phyloP scores from a whole-genome alignment of 2,797 vertebrate genomes.

The Hyperoplus immaculatus region DNA sequence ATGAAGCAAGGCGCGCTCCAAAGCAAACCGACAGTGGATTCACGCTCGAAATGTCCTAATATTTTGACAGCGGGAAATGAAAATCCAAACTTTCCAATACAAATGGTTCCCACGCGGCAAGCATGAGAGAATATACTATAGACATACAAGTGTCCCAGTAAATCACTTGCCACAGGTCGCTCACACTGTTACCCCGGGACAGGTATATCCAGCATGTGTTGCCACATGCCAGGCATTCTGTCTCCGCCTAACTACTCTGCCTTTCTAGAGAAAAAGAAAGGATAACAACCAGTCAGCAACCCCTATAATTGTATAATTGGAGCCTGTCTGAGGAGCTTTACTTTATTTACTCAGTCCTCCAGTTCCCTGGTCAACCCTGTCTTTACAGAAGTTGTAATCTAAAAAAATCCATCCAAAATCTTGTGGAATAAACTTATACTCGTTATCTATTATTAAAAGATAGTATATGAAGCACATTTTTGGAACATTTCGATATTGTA shows the following conservation, averaged over 20 bases:
- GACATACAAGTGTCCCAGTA: conserved; percentile 15
- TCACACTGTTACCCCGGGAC: conserved; percentile 28
- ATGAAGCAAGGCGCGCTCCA: conserved; percentile 29
- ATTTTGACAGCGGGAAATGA: conserved; percentile 57
- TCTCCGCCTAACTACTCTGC: conserved; percentile 48
- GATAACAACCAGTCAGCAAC: conserved; percentile 49
- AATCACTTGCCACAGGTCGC: conserved; percentile 38
- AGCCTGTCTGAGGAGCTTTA: conserved; percentile 44
- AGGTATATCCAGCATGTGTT: conserved; percentile 63
- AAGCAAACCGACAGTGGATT: conserved; percentile 53
- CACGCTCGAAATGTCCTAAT: conserved; percentile 57
- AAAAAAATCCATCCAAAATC: conserved; percentile 2
- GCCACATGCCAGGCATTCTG: conserved; percentile 59
- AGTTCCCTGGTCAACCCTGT: conserved; percentile 5
- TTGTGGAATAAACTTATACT: neutral
- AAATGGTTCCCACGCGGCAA: conserved; percentile 33
- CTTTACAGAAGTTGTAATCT: conserved; percentile 19
- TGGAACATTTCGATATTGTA: neutral
- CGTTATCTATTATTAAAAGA: neutral
- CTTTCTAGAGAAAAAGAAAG: conserved; percentile 25
- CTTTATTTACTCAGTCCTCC: neutral
- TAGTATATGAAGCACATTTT: neutral
- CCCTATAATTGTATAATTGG: conserved; percentile 65
- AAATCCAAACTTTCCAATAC: conserved; percentile 53
- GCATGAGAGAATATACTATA: conserved; percentile 18